Evolutionary conservation across 2,888 invertebrate species (phyloP).

Genomic region (Lepidochrysops patricia): DNA sequence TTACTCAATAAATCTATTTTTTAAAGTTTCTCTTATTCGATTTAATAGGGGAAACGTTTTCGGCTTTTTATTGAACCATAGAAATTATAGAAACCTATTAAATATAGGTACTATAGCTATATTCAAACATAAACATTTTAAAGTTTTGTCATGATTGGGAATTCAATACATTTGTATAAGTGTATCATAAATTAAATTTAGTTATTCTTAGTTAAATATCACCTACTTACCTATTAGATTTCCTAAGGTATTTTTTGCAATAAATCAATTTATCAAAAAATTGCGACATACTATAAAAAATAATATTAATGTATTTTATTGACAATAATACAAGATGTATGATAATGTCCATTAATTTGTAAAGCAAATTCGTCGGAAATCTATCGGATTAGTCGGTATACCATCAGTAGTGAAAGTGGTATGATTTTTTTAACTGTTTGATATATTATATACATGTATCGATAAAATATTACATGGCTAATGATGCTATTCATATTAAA

Average conservation of each 20-base stretch:
- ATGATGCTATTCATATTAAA: background rate
- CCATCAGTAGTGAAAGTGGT: conserved; percentile 66
- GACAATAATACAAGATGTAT: background rate
- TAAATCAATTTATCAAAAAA: background rate
- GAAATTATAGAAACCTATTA: background rate
- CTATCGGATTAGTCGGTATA: conserved; percentile 27
- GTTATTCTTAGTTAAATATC: background rate
- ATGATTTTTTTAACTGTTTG: conserved; percentile 55
- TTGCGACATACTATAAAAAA: background rate
- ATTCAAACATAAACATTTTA: background rate
- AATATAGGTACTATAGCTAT: background rate
- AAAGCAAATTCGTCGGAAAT: background rate
- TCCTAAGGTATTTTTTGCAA: too few relatives aligned
- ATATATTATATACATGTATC: too few relatives aligned
- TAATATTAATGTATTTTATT: background rate
- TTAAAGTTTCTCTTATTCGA: too few relatives aligned
- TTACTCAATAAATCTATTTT: too few relatives aligned
- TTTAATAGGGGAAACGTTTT: background rate
- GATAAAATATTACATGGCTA: background rate
- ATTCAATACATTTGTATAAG: background rate
- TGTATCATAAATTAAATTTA: background rate
- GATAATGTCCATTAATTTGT: background rate
- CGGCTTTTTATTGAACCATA: background rate
- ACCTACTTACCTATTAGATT: too few relatives aligned
- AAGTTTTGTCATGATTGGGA: background rate